A percentile compares a stretch with the other conserved stretches of the same genome.
These are phyloP conservation scores for Hypomecis punctinalis DNA, from an alignment of 2,888 invertebrate genomes.

Conservation along the genomic window DNA sequence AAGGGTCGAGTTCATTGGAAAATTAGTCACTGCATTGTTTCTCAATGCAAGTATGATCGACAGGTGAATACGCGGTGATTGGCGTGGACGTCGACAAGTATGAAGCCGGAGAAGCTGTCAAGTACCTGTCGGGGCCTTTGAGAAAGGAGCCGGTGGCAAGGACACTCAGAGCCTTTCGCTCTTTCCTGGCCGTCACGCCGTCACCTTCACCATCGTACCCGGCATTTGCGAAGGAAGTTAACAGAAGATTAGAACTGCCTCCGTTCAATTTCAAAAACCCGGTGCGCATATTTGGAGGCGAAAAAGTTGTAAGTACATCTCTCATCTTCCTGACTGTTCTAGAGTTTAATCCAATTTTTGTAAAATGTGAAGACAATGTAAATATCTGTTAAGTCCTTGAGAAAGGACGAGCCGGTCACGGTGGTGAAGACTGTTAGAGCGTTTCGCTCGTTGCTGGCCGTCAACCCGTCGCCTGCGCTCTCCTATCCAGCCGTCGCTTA, in stretches of 20 bases:
- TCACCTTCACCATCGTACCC: constrained; percentile 90
- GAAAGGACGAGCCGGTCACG: no score
- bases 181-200: constrained; percentile 93
- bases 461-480: no score
- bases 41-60: constrained; percentile 27
- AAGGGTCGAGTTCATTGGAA: no score
- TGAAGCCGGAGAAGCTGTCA: constrained; percentile 90
- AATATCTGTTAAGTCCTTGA: no score
- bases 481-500: no score
- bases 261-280: constrained; percentile 96
- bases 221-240: constrained; percentile 90
- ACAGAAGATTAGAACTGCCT: constrained; percentile 92
- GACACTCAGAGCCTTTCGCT: constrained; percentile 90
- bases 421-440: no score
- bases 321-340: neutral
- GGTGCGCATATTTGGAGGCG: constrained; percentile 88
- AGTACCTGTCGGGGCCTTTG: constrained; percentile 92
- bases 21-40: neutral
- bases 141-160: constrained; percentile 86
- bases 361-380: no score
- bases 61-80: constrained; percentile 97
- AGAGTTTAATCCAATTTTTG: no score
- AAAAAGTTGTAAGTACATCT: constrained; percentile 87
- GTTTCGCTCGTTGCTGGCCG: no score
- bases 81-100: constrained; percentile 96